Base-by-base conservation (phyloP, 2,113 vertebrate genomes). In the Pollachius pollachius region DNA sequence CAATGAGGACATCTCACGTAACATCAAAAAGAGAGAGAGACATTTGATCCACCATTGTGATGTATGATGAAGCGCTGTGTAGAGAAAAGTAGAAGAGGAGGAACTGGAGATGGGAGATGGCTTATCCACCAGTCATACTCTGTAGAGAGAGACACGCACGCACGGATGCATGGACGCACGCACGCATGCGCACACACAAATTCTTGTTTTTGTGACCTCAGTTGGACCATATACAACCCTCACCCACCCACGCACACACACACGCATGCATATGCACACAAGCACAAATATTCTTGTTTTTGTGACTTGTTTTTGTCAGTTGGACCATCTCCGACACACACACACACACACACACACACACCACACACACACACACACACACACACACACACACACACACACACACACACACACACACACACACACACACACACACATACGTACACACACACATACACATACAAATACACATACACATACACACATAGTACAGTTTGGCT, bases 61-160 rank as follows among this genome's bases (percentile, higher is more conserved):
- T 92, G 84, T 89, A 91, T 93, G 91, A 90, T 91, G 88, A 84
- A 91, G 65, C 64, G 75, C 78, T 34, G 81, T 85, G 74, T 83
- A 73, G 74, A 68, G 81, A 76, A 67, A 62, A 69, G 21, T 58
- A 62, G 48, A 62, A 41, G 56, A 16, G 21, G 69, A 57, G 60
- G 67, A 0, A 21, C 13, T 25, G 65, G 37, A 0, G 41, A 30
- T 67, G 23, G 30, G 30, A 30, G 70, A 67, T 65, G 37, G 25
- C 54, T 68, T 75, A 12, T 54, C 12, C 52, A 54, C 52, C 52
- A 54, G 11, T 12, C 52, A 54, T 54, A 54, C 52, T 15, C 21
- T 54, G 52, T 30, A 30, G 30, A 4, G 30, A 30, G 30, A 30
- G 30, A 30, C 52, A 54, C 15, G 5, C 52, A 54, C 16, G 0